Base-by-base conservation (phyloP, 2,113 vertebrate species). In the Myxocyprinus asiaticus region DNA sequence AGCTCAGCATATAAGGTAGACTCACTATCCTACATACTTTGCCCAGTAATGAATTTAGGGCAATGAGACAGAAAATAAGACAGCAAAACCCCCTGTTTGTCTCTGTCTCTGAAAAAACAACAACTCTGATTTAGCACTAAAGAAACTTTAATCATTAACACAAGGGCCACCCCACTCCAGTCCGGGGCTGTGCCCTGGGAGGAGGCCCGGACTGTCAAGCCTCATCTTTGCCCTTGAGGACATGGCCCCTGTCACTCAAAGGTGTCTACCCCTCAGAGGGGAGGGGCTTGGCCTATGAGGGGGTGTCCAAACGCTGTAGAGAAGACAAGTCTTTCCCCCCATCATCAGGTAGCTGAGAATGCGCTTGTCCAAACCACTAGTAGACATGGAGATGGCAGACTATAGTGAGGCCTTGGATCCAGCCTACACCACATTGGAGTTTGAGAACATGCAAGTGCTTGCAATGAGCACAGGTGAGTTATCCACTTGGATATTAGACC, bases 321-420 rank as follows among this genome's bases (percentile, higher is more conserved):
- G 89, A 90, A 89, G 91, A 91, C 86, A 90, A 91, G 90, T 91
- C 90, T 91, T 87, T 94, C 88, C 85, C 90, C 82, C 84, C 86
- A 89, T 88, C 90, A 90, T 92, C 92, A 92, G 92, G 86, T 92
- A 92, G 88, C 85, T 92, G 95, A 95, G 94, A 94, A 94, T 97
- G 94, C 95, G 94, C 93, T 94, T 94, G 91, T 96, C 95, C 91
- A 96, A 95, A 96, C 93, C 93, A 68, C 92, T 95, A 68, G 94
- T 95, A 94, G 96, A 98, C 94, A 99, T 99, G 98, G 98, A 99
- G 89, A 98, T 99, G 98, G 96, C 97, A 86, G 98, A 99, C 92
- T 99, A 99, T 81, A 98, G 95, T n/a, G 96, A 97, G 8, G 96
- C 96, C 44, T 90, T 99, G 87, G 98, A 99, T 91, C 98, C 98